phyloP scores from a whole-genome alignment of 2,888 invertebrate genomes.

The Drosophila paranaensis region DNA sequence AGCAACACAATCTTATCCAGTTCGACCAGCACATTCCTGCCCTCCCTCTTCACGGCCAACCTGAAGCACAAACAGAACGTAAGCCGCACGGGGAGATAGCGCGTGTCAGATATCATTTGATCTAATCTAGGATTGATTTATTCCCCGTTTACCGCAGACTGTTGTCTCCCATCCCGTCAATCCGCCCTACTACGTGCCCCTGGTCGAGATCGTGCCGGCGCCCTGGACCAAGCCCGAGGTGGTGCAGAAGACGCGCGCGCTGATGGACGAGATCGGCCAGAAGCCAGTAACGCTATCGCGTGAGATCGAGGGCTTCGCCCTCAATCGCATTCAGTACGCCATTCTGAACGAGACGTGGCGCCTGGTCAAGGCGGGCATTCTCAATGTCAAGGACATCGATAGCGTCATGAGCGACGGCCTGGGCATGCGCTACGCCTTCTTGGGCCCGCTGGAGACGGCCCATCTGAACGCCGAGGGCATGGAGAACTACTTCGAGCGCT shows the following conservation, averaged over 20 bases:
- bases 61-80: constrained; percentile 90
- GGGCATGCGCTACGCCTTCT: constrained; percentile 97
- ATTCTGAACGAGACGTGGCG: constrained; percentile 97
- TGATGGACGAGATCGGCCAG: constrained; percentile 95
- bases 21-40: constrained; percentile 96
- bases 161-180: constrained; percentile 96
- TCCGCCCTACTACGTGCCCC: constrained; percentile 97
- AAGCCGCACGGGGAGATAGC: constrained; percentile 45
- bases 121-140: constrained; percentile 23
- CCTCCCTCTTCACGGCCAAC: constrained; percentile 93
- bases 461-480: constrained; percentile 97
- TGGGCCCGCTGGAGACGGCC: constrained; percentile 96
- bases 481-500: constrained; percentile 88
- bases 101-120: neutral
- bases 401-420: constrained; percentile 97
- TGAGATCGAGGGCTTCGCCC: constrained; percentile 96
- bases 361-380: constrained; percentile 92
- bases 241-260: constrained; percentile 89
- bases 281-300: constrained; percentile 93
- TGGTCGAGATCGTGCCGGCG: constrained; percentile 97
- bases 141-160: constrained; percentile 57
- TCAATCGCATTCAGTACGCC: constrained; percentile 97
- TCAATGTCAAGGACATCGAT: constrained; percentile 95
- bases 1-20: constrained; percentile 93
- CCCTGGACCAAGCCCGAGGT: constrained; percentile 95